Evolutionary conservation across 1,140 invertebrate species (phyloP), one percentile per base, ranked within the genome.

Genomic region (Oppia nitens): DNA sequence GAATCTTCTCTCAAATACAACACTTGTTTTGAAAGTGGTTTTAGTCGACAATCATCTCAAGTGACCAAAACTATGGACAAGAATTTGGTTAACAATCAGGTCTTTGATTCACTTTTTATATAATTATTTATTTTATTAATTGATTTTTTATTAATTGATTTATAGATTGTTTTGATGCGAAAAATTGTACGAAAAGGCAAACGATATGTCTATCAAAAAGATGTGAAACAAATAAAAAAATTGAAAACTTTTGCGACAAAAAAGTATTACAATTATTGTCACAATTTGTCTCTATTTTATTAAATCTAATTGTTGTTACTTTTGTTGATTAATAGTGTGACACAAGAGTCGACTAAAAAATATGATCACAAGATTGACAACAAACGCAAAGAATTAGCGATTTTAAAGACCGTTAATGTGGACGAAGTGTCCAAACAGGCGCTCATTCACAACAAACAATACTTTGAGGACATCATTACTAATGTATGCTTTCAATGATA

Each of bases 91-190:
- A 57, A 57, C 26, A 27, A 51, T 50, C 24, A 57, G 47, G 47
- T 57, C 48, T 17, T 40, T n/a, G n/a, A 40, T 9, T 40, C 6
- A 40, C 6, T 40, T 9, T 57, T 57, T 25, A 6, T 54, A 49
- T 51, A 9, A 51, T 51, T 32, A 32, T 3, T 55, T 23, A 20
- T 12, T 12, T 12, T 29, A 45, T 3, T 45, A 9, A 14, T 55
- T 11, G n/a, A 12, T 40, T 3, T 29, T 32, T 17, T 20, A 47
- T 57, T 12, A 48, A 21, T 23, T 50, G 27, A 3, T 2, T 47
- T 49, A 49, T 25, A 50, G 57, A 59, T 59, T 40, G 57, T 59
- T 55, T 3, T 59, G 29, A 59, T 59, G 57, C 53, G 57, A 54
- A 52, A 52, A 29, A 14, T 2, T 4, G 51, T 59, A 1, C 57